A percentile compares a stretch with the other conserved stretches of the same genome.
These are phyloP conservation scores for Schizopygopsis pylzovi DNA, from an alignment of 2,797 vertebrate genomes.

Conservation along the genomic window DNA sequence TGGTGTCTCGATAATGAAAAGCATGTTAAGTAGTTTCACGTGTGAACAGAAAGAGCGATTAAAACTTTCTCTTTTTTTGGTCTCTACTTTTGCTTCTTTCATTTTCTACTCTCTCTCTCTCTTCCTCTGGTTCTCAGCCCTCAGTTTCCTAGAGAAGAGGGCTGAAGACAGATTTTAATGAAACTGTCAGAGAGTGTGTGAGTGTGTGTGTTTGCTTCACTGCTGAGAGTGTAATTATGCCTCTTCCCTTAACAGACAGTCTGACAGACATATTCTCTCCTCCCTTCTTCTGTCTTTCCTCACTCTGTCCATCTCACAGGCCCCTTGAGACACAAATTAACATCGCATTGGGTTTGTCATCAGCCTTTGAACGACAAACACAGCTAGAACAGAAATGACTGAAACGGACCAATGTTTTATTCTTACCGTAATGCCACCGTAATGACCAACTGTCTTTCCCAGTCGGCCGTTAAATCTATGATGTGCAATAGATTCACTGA, in stretches of 20 bases:
- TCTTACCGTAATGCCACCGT: neutral
- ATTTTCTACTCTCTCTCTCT: slow-evolving; percentile 36
- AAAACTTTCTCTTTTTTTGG: slow-evolving; percentile 23
- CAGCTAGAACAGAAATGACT: slow-evolving; percentile 1
- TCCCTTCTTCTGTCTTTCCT: slow-evolving; percentile 29
- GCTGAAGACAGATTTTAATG: slow-evolving; percentile 80
- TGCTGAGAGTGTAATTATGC: slow-evolving; percentile 79
- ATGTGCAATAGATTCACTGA: neutral
- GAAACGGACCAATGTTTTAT: neutral
- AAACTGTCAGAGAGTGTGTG: slow-evolving; percentile 75
- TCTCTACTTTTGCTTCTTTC: slow-evolving; percentile 10
- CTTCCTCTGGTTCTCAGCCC: slow-evolving; percentile 62
- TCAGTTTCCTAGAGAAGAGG: slow-evolving; percentile 74
- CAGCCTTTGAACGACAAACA: slow-evolving; percentile 10
- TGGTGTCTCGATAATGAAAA: slow-evolving; percentile 1
- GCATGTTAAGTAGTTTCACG: neutral
- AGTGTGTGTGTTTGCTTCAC: slow-evolving; percentile 63
- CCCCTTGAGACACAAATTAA: slow-evolving; percentile 34
- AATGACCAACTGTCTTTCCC: slow-evolving; percentile 3
- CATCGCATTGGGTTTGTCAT: slow-evolving; percentile 30
- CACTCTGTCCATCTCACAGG: slow-evolving; percentile 38
- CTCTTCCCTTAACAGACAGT: slow-evolving; percentile 72
- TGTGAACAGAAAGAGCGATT: slow-evolving; percentile 6
- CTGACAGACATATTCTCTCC: slow-evolving; percentile 73
- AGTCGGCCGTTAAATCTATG: neutral